These are phyloP conservation scores for Hirtodrosophila cameraria DNA, from an alignment of 2,888 invertebrate genomes.

Conservation along the genomic window DNA sequence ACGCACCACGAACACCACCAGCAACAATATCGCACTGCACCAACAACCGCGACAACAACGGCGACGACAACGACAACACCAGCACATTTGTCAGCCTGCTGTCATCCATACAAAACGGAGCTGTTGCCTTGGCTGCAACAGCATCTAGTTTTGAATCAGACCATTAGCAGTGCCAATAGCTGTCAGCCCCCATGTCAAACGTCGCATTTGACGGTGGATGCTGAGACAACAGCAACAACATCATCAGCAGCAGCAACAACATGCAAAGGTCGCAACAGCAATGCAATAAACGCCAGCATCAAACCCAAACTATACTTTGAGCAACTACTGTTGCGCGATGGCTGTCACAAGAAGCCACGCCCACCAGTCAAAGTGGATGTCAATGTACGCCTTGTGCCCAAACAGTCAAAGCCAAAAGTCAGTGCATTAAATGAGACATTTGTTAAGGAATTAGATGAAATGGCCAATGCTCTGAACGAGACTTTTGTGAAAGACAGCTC, in stretches of 20 bases:
- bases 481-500: constrained; percentile 64
- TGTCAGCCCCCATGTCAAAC: constrained; percentile 74
- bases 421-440: constrained; percentile 60
- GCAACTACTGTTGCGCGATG: constrained; percentile 70
- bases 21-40: constrained; percentile 40
- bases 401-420: constrained; percentile 75
- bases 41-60: constrained; percentile 25
- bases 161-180: constrained; percentile 62
- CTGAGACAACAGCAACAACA: constrained; percentile 53
- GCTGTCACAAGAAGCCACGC: constrained; percentile 68
- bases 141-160: constrained; percentile 83
- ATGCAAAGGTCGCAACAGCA: constrained; percentile 61
- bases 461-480: constrained; percentile 65
- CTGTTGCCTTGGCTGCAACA: constrained; percentile 84
- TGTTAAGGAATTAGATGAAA: constrained; percentile 62
- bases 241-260: constrained; percentile 18
- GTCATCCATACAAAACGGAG: constrained; percentile 76
- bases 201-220: constrained; percentile 68
- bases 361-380: constrained; percentile 91
- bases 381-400: constrained; percentile 90
- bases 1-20: constrained; percentile 57
- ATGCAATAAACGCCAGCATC: constrained; percentile 62
- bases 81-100: constrained; percentile 37
- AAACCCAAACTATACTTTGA: constrained; percentile 74
- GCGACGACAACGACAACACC: constrained; percentile 10